Conservation (phyloP, 1,140 invertebrate genomes). For the Conus betulinus region DNA sequence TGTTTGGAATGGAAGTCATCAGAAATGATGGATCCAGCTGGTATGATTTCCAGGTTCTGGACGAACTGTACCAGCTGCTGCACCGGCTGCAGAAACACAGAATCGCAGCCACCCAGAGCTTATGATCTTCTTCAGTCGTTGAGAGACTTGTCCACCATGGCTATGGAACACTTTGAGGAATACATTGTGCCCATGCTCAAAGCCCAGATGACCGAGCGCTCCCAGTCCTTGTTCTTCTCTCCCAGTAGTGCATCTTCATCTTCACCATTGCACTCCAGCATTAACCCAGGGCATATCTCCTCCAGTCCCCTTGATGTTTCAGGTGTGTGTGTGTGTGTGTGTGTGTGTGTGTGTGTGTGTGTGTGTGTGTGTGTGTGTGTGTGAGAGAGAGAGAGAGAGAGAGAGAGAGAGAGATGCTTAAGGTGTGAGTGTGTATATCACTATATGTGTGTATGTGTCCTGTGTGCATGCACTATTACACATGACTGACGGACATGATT, state of each 20-base stretch:
- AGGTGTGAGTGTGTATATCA: no score
- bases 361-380: no score
- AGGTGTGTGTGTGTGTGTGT: neutral
- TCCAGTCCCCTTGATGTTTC: conserved; percentile 1
- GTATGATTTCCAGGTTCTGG: conserved; percentile 83
- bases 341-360: no score
- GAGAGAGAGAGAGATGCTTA: no score
- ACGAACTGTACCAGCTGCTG: conserved; percentile 89
- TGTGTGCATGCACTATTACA: no score
- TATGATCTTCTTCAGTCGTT: conserved; percentile 92
- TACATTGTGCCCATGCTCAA: conserved; percentile 83
- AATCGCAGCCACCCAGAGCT: conserved; percentile 82
- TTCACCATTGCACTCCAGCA: neutral
- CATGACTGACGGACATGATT: no score
- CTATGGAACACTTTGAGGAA: conserved; percentile 97
- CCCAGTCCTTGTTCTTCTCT: conserved; percentile 8
- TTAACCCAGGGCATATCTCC: neutral
- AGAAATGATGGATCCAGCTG: no score
- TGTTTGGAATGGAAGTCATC: no score
- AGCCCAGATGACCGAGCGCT: conserved; percentile 51
- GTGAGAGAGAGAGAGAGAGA: no score
- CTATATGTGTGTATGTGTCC: no score
- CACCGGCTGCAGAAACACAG: conserved; percentile 81
- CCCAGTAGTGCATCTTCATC: neutral
- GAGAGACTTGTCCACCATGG: conserved; percentile 95